These are phyloP conservation scores for Ectemnius lituratus DNA, from an alignment of 2,888 invertebrate species.

Conservation along the genomic window DNA sequence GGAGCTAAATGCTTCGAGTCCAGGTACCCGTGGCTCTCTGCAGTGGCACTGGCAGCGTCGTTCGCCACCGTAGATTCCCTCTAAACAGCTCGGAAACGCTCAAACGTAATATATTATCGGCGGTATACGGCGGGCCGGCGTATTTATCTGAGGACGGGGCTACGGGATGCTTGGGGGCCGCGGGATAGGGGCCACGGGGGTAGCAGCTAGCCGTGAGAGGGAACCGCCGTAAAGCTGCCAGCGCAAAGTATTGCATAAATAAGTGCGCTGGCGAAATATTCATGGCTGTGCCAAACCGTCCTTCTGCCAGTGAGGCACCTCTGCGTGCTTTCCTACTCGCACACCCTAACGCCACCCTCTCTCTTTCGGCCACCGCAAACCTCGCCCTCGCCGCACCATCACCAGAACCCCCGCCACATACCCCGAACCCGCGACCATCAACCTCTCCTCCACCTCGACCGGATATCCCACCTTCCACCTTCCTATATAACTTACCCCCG, in stretches of 20 bases:
- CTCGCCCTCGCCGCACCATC: constrained; percentile 20
- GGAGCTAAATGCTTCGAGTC: constrained; percentile 64
- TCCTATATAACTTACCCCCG: constrained; percentile 60
- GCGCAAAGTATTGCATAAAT: constrained; percentile 78
- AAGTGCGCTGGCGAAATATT: constrained; percentile 77
- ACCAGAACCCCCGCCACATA: constrained; percentile 12
- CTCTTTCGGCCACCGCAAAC: constrained; percentile 40
- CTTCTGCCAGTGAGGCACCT: constrained; percentile 48
- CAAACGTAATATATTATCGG: constrained; percentile 76
- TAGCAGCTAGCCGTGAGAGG: constrained; percentile 57
- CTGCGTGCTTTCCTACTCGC: constrained; percentile 14
- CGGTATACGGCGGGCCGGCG: constrained; percentile 64
- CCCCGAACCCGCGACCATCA: constrained; percentile 31
- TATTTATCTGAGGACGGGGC: constrained; percentile 62
- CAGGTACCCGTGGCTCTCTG: constrained; percentile 41
- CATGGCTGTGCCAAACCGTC: constrained; percentile 73
- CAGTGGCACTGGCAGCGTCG: constrained; percentile 49
- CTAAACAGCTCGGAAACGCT: constrained; percentile 75
- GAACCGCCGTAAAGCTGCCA: constrained; percentile 76
- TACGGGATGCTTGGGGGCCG: constrained; percentile 1
- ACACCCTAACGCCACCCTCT: background rate
- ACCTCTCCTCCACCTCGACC: constrained; percentile 42
- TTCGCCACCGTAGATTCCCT: constrained; percentile 60
- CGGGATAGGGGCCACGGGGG: constrained; percentile 38
- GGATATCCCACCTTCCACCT: constrained; percentile 52